phyloP scores from a whole-genome alignment of 2,113 vertebrate species.

The Addax nasomaculatus region DNA sequence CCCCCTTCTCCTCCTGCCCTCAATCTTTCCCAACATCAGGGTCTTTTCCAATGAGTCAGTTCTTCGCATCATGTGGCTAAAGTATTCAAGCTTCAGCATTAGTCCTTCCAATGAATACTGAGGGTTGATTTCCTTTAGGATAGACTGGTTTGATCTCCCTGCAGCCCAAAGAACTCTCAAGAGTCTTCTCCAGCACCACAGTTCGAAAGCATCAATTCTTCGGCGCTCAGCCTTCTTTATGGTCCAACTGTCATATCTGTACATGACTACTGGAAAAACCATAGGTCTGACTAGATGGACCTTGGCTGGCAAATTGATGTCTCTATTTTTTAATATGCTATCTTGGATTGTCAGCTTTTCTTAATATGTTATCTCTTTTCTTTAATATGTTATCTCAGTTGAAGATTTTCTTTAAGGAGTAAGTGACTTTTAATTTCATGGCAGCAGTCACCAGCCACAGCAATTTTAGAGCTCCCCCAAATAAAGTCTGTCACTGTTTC shows the following conservation, averaged over 20 bases:
- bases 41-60: not conserved
- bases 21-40: not conserved
- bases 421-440: not conserved
- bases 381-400: not conserved
- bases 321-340: not conserved
- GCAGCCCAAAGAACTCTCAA: not conserved
- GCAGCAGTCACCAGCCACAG: not conserved
- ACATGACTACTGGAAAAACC: not conserved
- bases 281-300: not conserved
- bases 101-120: not conserved
- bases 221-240: not conserved
- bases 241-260: not conserved
- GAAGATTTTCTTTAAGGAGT: not conserved
- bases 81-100: not conserved
- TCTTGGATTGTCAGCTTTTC: not conserved
- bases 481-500: not conserved
- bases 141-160: not conserved
- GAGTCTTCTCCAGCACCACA: not conserved
- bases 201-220: not conserved
- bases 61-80: not conserved
- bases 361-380: not conserved
- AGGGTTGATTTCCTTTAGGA: not conserved
- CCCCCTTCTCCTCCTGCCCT: not conserved
- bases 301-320: not conserved
- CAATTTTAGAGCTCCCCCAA: not conserved